Percentiles rank a stretch among this genome's conserved stretches.
Conservation (phyloP, 2,797 vertebrate species). For the Allochrocebus solatus region DNA sequence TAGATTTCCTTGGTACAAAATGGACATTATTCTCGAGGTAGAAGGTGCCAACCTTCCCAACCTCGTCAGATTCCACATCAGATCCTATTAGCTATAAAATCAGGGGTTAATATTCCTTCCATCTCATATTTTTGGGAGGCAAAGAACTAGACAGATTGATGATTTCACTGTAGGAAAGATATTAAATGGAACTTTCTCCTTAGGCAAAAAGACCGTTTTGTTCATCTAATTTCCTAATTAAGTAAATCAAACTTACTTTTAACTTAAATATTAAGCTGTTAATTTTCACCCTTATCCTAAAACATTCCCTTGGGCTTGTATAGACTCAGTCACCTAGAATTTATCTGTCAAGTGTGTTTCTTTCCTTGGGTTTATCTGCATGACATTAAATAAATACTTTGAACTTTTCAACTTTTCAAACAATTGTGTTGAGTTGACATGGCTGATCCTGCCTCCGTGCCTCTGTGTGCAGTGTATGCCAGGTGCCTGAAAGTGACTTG, state of each 20-base stretch:
- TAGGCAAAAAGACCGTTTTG: conserved; percentile 19
- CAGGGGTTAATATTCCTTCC: neutral
- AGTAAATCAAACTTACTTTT: conserved; percentile 58
- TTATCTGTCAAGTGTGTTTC: conserved; percentile 66
- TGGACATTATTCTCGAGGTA: neutral
- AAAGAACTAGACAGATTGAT: neutral
- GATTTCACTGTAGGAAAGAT: conserved; percentile 12
- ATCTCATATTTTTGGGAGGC: neutral
- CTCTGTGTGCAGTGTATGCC: neutral
- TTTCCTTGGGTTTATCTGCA: conserved; percentile 60
- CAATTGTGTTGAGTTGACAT: conserved; percentile 43
- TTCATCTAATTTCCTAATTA: conserved; percentile 59
- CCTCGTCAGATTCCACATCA: neutral
- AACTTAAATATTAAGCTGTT: conserved; percentile 57
- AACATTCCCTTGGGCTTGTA: conserved; percentile 55
- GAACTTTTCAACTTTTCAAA: conserved; percentile 76
- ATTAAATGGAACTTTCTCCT: conserved; percentile 31
- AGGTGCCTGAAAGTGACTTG: neutral
- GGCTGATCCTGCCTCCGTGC: conserved; percentile 4
- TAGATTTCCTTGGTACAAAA: neutral
- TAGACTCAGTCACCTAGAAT: conserved; percentile 55
- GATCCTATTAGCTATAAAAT: neutral
- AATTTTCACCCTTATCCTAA: conserved; percentile 57
- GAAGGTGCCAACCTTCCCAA: neutral
- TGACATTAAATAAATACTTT: conserved; percentile 77